Evolutionary conservation across 1,140 invertebrate genomes (phyloP), one percentile per base, ranked within the genome.

Genomic region (Brachionus angularis): DNA sequence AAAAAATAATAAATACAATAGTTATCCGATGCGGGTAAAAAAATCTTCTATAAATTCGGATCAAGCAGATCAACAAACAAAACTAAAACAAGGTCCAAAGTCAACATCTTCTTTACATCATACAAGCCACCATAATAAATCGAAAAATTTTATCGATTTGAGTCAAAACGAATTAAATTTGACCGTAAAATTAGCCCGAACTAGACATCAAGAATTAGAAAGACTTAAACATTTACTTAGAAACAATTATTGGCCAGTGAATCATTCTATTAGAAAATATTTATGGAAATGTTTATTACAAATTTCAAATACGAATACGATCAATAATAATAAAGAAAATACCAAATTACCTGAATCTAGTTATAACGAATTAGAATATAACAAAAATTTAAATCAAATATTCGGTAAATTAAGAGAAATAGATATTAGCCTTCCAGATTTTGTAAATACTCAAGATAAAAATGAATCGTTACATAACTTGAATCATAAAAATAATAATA

Each of bases 191-290:
- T 46, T 67, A 23, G 39, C 62, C 10, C 21, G 16, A n/a, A 46
- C 27, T 55, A 64, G 73, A 5, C 72, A 72, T 34, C 72, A 73
- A 23, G 75, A 75, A 16, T 70, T 36, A 16, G 72, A 49, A 16
- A 69, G 72, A 23, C 58, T 73, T 14, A 75, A 76, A 31, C 36
- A 74, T 64, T 62, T 76, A 49, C 7, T 73, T 14, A n/a, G 75
- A 27, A 27, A 72, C 52, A 58, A 75, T 69, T 53, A 64, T 64
- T 58, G 75, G 74, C 74, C 62, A 3, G 8, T 47, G 29, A 67
- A 61, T 53, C 46, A 73, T 46, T 12, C 33, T 5, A 27, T 77
- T 8, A 70, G 77, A 31, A 67, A 71, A 23, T 58, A 52, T 5
- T 46, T 76, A 23, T 78, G 77, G 77, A 55, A 36, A 33, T 47